Conservation (phyloP, 2,113 vertebrate species). For the Chitala chitala region DNA sequence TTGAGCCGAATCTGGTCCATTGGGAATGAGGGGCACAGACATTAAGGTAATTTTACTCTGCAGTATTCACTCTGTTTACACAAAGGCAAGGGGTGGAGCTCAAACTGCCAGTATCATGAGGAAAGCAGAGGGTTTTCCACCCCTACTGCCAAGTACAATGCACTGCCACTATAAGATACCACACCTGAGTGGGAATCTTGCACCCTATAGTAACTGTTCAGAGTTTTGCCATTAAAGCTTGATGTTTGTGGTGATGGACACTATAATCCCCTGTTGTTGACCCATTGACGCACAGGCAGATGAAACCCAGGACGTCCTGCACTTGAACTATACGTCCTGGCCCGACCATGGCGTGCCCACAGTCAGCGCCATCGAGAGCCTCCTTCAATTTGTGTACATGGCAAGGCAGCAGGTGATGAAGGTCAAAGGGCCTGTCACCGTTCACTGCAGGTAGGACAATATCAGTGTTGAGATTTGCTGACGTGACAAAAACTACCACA, state of each 20-base stretch:
- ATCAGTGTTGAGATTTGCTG: too few species aligned
- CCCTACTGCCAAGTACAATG: too few species aligned
- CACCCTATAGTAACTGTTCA: neutral
- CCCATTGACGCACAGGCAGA: slow-evolving; percentile 66
- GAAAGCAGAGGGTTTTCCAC: too few species aligned
- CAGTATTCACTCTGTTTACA: too few species aligned
- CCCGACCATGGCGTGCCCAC: slow-evolving; percentile 93
- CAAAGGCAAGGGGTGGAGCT: too few species aligned
- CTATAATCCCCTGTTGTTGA: neutral
- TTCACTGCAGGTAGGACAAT: slow-evolving; percentile 93
- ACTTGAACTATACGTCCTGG: slow-evolving; percentile 95
- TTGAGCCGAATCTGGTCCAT: too few species aligned
- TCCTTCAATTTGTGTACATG: slow-evolving; percentile 89
- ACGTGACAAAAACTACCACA: too few species aligned
- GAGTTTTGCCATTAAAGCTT: neutral
- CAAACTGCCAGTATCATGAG: too few species aligned
- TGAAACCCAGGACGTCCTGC: slow-evolving; percentile 80
- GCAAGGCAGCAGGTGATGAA: slow-evolving; percentile 81
- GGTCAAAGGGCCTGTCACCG: slow-evolving; percentile 76
- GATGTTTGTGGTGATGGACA: neutral
- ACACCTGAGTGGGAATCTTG: neutral
- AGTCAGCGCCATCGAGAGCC: slow-evolving; percentile 81
- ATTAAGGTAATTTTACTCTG: too few species aligned
- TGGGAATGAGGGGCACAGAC: too few species aligned
- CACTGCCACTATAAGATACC: neutral